These are phyloP conservation scores for Sussaba pulchella DNA, from an alignment of 2,888 invertebrate genomes.

Conservation along the genomic window DNA sequence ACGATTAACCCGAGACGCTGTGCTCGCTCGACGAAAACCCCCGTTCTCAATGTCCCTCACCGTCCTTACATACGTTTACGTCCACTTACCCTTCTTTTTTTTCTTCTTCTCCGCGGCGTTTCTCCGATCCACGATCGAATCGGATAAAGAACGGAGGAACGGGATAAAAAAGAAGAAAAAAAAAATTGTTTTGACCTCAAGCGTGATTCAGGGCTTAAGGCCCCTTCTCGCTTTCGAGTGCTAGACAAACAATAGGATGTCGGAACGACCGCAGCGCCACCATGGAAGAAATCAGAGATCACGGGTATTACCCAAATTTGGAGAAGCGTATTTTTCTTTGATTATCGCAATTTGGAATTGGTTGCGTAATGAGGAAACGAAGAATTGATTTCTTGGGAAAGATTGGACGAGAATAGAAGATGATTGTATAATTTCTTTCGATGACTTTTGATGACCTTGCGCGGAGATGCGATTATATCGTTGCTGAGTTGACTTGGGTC, in stretches of 20 bases:
- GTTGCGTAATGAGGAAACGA: neutral
- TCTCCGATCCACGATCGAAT: slow-evolving; percentile 34
- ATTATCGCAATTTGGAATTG: neutral
- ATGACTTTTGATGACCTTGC: neutral
- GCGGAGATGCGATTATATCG: neutral
- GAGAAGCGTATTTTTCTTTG: slow-evolving; percentile 15
- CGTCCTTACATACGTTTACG: too few species aligned
- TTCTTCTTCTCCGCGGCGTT: neutral
- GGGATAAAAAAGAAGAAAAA: neutral
- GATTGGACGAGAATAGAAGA: neutral
- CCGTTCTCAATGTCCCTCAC: too few species aligned
- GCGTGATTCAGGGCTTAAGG: slow-evolving; percentile 63
- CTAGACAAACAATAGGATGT: slow-evolving; percentile 54
- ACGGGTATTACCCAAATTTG: slow-evolving; percentile 7
- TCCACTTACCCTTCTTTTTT: too few species aligned
- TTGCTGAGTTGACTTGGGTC: slow-evolving; percentile 20
- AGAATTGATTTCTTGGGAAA: neutral
- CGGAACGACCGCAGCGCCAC: slow-evolving; percentile 58
- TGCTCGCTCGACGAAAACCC: slow-evolving; percentile 1
- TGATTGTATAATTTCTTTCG: neutral
- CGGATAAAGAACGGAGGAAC: neutral
- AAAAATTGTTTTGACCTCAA: slow-evolving; percentile 28
- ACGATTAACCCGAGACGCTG: slow-evolving; percentile 35
- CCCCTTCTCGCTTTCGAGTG: slow-evolving; percentile 61
- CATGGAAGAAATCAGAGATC: slow-evolving; percentile 33